Percentiles rank a stretch among this genome's conserved stretches.
Evolutionary conservation across 2,113 vertebrate genomes (phyloP).

Genomic region (Lampris megalopsis): DNA sequence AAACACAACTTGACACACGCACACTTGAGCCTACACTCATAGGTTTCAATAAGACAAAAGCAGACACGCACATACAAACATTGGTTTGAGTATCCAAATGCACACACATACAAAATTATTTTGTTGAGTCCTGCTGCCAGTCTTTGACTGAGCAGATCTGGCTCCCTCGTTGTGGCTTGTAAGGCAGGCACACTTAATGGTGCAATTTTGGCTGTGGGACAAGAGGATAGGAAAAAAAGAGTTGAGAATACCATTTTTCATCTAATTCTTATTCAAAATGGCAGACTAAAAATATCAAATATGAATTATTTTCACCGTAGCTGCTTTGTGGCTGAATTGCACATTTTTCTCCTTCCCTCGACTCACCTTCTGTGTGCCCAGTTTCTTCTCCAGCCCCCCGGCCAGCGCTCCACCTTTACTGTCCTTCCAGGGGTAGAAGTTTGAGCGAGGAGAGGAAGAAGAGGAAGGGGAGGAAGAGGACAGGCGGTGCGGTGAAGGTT

Average conservation of each 20-base stretch:
- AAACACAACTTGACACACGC: conserved; percentile 48
- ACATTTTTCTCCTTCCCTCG: background rate
- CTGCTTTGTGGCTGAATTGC: no score
- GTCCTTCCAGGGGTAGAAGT: conserved; percentile 83
- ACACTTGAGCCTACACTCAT: background rate
- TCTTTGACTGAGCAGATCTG: conserved; percentile 65
- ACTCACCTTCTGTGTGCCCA: conserved; percentile 89
- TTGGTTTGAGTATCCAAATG: conserved; percentile 6
- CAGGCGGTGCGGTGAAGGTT: conserved; percentile 78
- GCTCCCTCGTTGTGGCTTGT: conserved; percentile 78
- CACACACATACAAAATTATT: conserved; percentile 35
- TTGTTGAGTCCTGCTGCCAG: conserved; percentile 64
- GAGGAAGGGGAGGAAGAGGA: conserved; percentile 80
- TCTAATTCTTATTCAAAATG: conserved; percentile 10
- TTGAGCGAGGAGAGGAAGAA: conserved; percentile 78
- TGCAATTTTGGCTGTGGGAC: conserved; percentile 85
- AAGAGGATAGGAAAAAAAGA: conserved; percentile 27
- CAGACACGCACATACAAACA: conserved; percentile 19
- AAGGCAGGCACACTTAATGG: conserved; percentile 84
- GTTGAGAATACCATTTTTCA: conserved; percentile 4
- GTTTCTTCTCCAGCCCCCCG: conserved; percentile 88
- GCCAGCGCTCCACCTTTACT: conserved; percentile 82
- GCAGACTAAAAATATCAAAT: background rate
- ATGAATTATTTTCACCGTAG: no score
- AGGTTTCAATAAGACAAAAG: conserved; percentile 25